Evolutionary conservation across 2,888 invertebrate genomes (phyloP).

Genomic region (Dysmachus trigonus): DNA sequence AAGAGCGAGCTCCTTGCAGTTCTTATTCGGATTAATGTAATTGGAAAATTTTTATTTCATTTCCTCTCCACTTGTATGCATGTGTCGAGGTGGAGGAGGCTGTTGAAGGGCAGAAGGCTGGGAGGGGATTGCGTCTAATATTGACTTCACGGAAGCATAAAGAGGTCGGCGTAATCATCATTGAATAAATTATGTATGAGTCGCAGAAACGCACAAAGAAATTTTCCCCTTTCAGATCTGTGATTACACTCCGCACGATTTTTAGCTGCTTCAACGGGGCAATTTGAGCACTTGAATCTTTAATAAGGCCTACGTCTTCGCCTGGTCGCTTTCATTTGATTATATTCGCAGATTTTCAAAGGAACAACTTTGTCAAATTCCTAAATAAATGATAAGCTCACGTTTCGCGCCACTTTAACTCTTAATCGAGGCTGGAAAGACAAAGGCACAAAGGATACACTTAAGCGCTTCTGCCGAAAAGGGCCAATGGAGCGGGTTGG

Average conservation of each 20-base stretch:
- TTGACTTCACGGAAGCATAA: constrained; percentile 37
- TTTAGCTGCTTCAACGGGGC: constrained; percentile 50
- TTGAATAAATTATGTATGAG: constrained; percentile 63
- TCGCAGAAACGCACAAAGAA: constrained; percentile 41
- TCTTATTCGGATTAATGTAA: constrained; percentile 35
- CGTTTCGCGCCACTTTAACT: constrained; percentile 49
- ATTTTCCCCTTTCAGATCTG: constrained; percentile 42
- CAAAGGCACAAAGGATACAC: constrained; percentile 39
- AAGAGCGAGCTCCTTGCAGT: neutral
- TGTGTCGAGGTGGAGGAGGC: neutral
- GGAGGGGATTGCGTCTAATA: neutral
- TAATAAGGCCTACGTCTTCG: constrained; percentile 46
- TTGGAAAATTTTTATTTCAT: constrained; percentile 35
- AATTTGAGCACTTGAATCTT: constrained; percentile 50
- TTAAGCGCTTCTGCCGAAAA: constrained; percentile 16
- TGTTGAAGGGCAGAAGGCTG: neutral
- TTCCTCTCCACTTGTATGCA: constrained; percentile 30
- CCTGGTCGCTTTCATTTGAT: constrained; percentile 41
- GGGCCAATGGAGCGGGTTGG: too few relatives aligned
- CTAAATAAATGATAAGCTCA: constrained; percentile 49
- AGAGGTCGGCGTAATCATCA: constrained; percentile 60
- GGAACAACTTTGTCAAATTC: constrained; percentile 47
- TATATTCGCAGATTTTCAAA: constrained; percentile 47
- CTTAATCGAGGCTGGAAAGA: constrained; percentile 43
- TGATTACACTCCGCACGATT: constrained; percentile 45